Evolutionary conservation across 1,140 invertebrate species (phyloP), one percentile per base, ranked within the genome.

Genomic region (Trichogramma pretiosum): DNA sequence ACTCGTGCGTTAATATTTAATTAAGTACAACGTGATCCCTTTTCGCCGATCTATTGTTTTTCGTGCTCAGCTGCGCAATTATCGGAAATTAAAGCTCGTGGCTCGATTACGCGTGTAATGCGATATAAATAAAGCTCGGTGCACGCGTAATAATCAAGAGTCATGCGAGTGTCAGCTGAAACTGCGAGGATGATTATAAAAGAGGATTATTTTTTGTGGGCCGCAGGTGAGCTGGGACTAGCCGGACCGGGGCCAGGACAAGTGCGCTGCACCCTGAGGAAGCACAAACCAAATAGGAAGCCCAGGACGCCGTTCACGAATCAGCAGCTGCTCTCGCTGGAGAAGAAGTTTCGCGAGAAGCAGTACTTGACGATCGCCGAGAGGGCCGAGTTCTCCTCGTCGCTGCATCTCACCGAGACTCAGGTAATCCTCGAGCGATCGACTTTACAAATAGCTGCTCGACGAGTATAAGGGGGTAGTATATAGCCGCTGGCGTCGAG

Each of bases 331-430:
- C 70, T 93, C 21, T 87, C 89, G 13, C 70, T 98, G 46, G 94
- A 98, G 70, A 87, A 87, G 74, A 98, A 98, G 72, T 98, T 97
- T 74, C 77, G 87, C 26, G 85, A 92, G 67, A 97, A 97, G 67
- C 93, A 95, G 70, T 98, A 98, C 72, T 71, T 98, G 48, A 90
- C 90, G 55, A 97, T 98, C 60, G 89, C 93, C 3, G 93, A 98
- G 68, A 74, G 93, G 47, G 94, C 94, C 0, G 94, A 97, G 69
- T 98, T 98, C 72, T 93, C 89, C n/a, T 85, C 84, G 13, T 91
- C 88, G 4, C 74, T 98, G 33, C 83, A 90, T 56, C 76, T 98
- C 3, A 95, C 93, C n/a, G 93, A 98, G 73, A 97, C 93, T 26
- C 89, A 89, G 78, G 82, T 84, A 67, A 33, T 2, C 26, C 13